Evolutionary conservation across 2,113 vertebrate genomes (phyloP), one percentile per base, ranked within the genome.

Genomic region (Corythoichthys intestinalis): DNA sequence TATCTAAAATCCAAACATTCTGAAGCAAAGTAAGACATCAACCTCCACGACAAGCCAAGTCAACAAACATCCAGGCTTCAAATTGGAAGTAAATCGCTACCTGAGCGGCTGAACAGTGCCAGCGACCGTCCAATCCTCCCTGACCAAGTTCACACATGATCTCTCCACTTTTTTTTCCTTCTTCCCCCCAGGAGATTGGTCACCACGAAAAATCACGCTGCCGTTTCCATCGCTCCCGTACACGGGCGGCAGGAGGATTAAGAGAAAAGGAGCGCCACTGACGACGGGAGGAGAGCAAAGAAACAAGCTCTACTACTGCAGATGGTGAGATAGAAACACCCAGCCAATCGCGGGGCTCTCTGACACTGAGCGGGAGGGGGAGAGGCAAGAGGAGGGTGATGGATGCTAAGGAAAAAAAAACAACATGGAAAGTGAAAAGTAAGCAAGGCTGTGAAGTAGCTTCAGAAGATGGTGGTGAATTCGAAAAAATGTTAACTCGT

Each of bases 91-190:
- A 89, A 80, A 79, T 79, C 67, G 89, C 95, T 98, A 99, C 97
- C 97, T 99, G 97, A 88, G 94, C 94, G 90, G 95, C 95, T 88
- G 91, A 91, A 95, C 97, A 99, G 91, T 98, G 97, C 97, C 96
- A 97, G 91, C 95, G 97, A 87, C 95, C 96, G 89, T 98, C 95
- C 94, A 97, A 95, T 93, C 94, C 96, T 94, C 94, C 93, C 95
- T 96, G 95, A 94, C 95, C 92, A 91, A 94, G 86, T 93, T 95
- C 89, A 87, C 88, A 91, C 89, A 91, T 89, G 41, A 82, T 79
- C 69, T 77, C 81, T 73, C 77, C 79, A 79, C 85, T 75, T 83
- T 78, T 72, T 67, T 57, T 72, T 60, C 74, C 71, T 74, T 81
- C 79, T 79, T 80, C 10, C 53, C 53, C n/a, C 53, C 84, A 84